Percentiles rank a stretch among this genome's conserved stretches.
Evolutionary conservation across 2,888 invertebrate genomes (phyloP).

Genomic region (Lasiommata megera): DNA sequence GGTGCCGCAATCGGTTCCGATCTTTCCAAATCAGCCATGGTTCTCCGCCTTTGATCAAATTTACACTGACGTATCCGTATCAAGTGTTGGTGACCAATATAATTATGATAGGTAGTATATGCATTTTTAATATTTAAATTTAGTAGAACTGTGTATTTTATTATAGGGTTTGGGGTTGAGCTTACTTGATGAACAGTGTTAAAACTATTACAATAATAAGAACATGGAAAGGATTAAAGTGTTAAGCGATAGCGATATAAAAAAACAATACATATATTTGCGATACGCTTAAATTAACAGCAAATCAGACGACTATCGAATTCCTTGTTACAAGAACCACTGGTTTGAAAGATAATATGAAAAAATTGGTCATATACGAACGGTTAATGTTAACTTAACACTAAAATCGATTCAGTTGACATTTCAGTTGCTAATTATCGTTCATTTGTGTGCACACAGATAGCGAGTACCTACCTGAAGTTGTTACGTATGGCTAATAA

Average conservation of each 20-base stretch:
- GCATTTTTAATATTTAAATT: not conserved
- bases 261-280: too few species aligned
- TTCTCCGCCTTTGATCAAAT: conserved; percentile 2
- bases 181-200: not conserved
- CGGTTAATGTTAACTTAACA: not conserved
- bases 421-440: not conserved
- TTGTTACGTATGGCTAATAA: too few species aligned
- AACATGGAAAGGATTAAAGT: not conserved
- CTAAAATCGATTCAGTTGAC: not conserved
- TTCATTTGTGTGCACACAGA: too few species aligned
- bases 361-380: not conserved
- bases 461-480: too few species aligned
- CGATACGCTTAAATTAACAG: too few species aligned
- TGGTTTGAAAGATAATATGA: not conserved
- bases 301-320: not conserved
- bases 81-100: not conserved
- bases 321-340: not conserved
- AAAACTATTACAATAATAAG: not conserved
- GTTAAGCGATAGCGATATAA: not conserved
- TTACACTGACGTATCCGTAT: not conserved
- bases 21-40: conserved; percentile 17
- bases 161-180: not conserved
- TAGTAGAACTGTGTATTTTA: too few species aligned
- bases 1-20: conserved; percentile 39
- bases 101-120: not conserved